Base-by-base conservation (phyloP, 2,888 invertebrate species). In the Epiperipatus broadwayi region DNA sequence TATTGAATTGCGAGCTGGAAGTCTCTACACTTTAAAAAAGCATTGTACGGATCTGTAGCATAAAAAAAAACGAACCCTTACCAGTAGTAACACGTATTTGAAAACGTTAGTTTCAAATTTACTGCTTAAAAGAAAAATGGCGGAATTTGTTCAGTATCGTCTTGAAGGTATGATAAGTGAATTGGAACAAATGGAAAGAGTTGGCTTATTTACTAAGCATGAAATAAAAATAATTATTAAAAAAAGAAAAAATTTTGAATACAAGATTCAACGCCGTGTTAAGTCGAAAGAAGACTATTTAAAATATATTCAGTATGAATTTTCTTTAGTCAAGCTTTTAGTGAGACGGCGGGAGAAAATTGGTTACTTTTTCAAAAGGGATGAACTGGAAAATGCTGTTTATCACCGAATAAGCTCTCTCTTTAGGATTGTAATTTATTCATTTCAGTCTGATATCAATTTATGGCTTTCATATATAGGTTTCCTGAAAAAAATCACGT, bases 131-230 rank as follows among this genome's bases (percentile, higher is more conserved):
- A 45, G 14, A 32, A 37, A 40, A 51, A 83, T 84, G 83, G 76
- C 78, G 10, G 84, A 84, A 62, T 69, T 73, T 59, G 78, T 80
- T 2, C 74, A 78, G 53, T 70, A 72, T 55, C 70, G 72, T 54
- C 68, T 77, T 49, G 81, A 84, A 64, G 71, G 72, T 45, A 72
- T 77, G 68, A 69, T 80, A 50, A 73, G 73, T 44, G 79, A 79
- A 56, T 66, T 84, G 52, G 78, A 81, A 56, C 72, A 77, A 53
- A 73, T 84, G 72, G 68, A 72, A 51, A 66, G 72, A 49, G 70
- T 71, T 22, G 69, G 71, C 50, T 60, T 84, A 37, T 78, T 76
- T 52, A 65, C 69, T 5, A 67, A 69, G 40, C 68, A 69, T 36
- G 79, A 81, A 48, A 55, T 58, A 21, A 54, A 76, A 47, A 65